phyloP scores from a whole-genome alignment of 2,113 vertebrate genomes.

The Phainopepla nitens region DNA sequence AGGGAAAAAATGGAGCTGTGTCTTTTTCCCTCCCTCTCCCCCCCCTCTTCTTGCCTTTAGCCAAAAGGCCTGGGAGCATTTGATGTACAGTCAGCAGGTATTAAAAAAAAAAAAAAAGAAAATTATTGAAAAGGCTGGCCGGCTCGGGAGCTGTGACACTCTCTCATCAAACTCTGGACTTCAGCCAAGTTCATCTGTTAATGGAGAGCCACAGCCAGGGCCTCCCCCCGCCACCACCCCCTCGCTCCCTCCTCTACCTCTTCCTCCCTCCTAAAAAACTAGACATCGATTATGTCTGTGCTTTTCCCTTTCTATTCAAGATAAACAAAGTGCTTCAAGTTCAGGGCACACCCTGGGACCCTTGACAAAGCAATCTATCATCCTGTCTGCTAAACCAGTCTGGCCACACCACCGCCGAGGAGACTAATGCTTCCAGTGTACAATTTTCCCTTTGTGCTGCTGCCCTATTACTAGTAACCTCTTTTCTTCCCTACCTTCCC shows the following conservation, averaged over 20 bases:
- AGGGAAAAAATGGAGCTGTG: conserved; percentile 75
- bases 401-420: conserved; percentile 80
- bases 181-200: conserved; percentile 98
- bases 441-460: conserved; percentile 87
- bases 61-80: conserved; percentile 85
- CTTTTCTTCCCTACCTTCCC: conserved; percentile 80
- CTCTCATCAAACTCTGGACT: conserved; percentile 89
- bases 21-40: conserved; percentile 11
- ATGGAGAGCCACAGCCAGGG: conserved; percentile 87
- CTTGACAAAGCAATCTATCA: conserved; percentile 99
- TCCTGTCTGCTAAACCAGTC: conserved; percentile 94
- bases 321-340: conserved; percentile 99
- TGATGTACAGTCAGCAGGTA: conserved; percentile 87
- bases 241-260: conserved; percentile 76
- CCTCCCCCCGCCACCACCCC: conserved; percentile 49
- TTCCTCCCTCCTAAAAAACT: conserved; percentile 84
- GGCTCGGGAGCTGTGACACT: conserved; percentile 79
- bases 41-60: conserved; percentile 73
- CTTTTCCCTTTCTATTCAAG: conserved; percentile 96
- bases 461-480: conserved; percentile 79
- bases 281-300: conserved; percentile 86
- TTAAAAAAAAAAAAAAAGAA: not conserved
- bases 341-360: conserved; percentile 99
- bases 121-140: conserved; percentile 69
- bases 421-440: conserved; percentile 81